Evolutionary conservation across 2,888 invertebrate genomes (phyloP).

Genomic region (Onchidella celtica): DNA sequence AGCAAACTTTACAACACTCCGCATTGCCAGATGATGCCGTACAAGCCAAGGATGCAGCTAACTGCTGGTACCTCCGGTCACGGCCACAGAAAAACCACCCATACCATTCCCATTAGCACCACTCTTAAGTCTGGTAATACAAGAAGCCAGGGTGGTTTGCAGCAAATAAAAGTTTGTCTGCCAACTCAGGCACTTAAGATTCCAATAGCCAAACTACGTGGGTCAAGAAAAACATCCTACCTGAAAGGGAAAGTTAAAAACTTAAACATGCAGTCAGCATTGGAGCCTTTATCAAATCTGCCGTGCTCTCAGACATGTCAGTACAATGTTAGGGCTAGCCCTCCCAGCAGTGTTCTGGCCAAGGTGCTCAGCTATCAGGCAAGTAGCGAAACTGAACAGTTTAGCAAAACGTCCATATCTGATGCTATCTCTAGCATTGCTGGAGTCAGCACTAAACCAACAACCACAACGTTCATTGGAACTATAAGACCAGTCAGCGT

Average conservation of each 20-base stretch:
- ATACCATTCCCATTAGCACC: slow-evolving; percentile 39
- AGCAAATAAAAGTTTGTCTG: slow-evolving; percentile 48
- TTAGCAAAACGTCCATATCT: background rate
- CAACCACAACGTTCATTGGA: slow-evolving; percentile 34
- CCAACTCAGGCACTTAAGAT: slow-evolving; percentile 47
- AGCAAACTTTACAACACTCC: slow-evolving; percentile 19
- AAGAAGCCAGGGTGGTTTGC: slow-evolving; percentile 3
- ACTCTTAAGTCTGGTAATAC: slow-evolving; percentile 16
- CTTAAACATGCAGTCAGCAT: slow-evolving; percentile 13
- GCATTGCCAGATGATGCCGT: slow-evolving; percentile 34
- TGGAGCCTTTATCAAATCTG: slow-evolving; percentile 12
- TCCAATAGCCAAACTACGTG: slow-evolving; percentile 45
- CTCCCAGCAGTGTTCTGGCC: slow-evolving; percentile 32
- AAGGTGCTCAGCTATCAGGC: slow-evolving; percentile 42
- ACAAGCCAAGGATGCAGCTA: slow-evolving; percentile 38
- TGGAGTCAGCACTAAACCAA: background rate
- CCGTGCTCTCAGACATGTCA: slow-evolving; percentile 20
- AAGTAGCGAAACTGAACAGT: slow-evolving; percentile 16
- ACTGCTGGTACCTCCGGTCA: background rate
- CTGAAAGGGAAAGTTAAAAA: slow-evolving; percentile 41
- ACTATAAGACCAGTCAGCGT: slow-evolving; percentile 31
- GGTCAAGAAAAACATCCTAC: slow-evolving; percentile 32
- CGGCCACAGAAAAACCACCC: slow-evolving; percentile 19
- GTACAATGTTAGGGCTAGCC: slow-evolving; percentile 7
- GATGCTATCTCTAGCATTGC: background rate